Evolutionary conservation across 2,113 vertebrate species (phyloP).

Genomic region (Silurus meridionalis): DNA sequence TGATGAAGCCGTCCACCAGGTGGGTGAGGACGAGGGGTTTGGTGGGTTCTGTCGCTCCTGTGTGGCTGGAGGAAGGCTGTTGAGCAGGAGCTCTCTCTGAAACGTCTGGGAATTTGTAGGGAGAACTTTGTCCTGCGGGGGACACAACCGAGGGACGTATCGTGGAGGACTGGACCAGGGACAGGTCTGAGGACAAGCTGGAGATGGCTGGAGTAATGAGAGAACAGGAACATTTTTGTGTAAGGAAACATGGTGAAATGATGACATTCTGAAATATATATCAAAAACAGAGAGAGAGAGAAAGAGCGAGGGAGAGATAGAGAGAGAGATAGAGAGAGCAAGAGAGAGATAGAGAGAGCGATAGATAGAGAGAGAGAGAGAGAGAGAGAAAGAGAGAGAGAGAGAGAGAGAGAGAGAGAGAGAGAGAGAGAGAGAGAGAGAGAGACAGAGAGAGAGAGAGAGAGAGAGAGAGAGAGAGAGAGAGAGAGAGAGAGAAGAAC

Average conservation of each 20-base stretch:
- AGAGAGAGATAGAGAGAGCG: neutral
- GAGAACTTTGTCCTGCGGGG: constrained; percentile 49
- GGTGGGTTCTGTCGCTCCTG: neutral
- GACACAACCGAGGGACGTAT: constrained; percentile 54
- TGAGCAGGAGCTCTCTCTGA: constrained; percentile 18
- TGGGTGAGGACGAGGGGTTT: constrained; percentile 81
- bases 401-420: neutral
- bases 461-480: no score
- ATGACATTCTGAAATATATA: neutral
- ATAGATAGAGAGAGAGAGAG: neutral
- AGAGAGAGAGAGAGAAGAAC: neutral
- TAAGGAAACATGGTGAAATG: neutral
- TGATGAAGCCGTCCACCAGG: constrained; percentile 96
- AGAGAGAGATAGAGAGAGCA: neutral
- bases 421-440: neutral
- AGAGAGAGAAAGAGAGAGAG: neutral
- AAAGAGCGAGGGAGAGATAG: neutral
- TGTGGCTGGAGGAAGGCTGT: constrained; percentile 48
- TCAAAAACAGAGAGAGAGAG: neutral
- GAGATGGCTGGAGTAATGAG: constrained; percentile 63
- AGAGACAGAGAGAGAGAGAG: neutral
- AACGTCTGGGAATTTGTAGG: constrained; percentile 61
- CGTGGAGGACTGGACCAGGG: constrained; percentile 65
- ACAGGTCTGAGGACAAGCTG: constrained; percentile 75
- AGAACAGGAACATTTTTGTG: neutral